Percentiles rank a stretch among this genome's conserved stretches.
Conservation (phyloP, 2,888 invertebrate genomes). For the Unio pictorum region DNA sequence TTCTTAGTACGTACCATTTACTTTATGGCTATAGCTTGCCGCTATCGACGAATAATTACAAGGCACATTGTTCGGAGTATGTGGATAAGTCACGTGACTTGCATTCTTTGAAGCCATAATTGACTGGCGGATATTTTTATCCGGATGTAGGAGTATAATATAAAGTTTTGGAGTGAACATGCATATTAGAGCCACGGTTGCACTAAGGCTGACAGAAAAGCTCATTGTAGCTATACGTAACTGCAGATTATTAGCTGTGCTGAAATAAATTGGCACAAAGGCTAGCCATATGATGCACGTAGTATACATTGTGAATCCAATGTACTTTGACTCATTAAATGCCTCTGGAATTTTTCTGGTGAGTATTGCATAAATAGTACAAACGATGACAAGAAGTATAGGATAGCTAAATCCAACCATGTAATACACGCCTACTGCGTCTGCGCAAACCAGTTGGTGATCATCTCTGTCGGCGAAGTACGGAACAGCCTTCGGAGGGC, state of each 20-base stretch:
- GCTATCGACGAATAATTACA: constrained; percentile 14
- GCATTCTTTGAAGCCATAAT: constrained; percentile 64
- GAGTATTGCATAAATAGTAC: constrained; percentile 72
- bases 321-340: constrained; percentile 73
- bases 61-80: constrained; percentile 2
- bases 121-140: constrained; percentile 87
- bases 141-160: constrained; percentile 90
- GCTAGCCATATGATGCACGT: constrained; percentile 80
- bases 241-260: constrained; percentile 76
- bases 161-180: constrained; percentile 94
- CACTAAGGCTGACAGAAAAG: constrained; percentile 93
- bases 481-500: constrained; percentile 90
- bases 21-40: neutral
- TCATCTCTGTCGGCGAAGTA: constrained; percentile 93
- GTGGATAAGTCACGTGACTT: constrained; percentile 6
- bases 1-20: neutral
- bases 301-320: constrained; percentile 87
- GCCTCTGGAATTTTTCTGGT: constrained; percentile 73
- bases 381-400: constrained; percentile 87
- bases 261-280: constrained; percentile 78
- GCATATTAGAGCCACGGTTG: constrained; percentile 93
- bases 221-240: constrained; percentile 95
- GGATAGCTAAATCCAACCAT: constrained; percentile 84
- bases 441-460: constrained; percentile 88
- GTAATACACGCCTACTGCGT: constrained; percentile 76